Evolutionary conservation across 2,113 vertebrate genomes (phyloP), one percentile per base, ranked within the genome.

Genomic region (Misgurnus mizolepis): DNA sequence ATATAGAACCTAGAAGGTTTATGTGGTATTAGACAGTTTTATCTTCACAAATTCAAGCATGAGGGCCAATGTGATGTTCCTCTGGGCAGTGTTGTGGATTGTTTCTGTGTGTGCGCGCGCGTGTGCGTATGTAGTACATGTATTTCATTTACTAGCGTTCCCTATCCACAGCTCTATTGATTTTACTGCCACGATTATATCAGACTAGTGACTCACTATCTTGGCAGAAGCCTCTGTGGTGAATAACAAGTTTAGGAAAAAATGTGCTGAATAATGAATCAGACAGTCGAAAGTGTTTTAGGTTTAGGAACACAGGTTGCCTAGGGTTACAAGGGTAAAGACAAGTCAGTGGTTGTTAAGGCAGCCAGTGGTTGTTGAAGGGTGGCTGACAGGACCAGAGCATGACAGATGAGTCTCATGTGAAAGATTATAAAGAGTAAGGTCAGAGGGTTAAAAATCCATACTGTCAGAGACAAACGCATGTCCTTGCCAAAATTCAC

Each of bases 171-270:
- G 50, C 56, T 22, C 22, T 40, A 82, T 81, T 18, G 62, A 82
- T 82, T 76, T 82, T 49, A 69, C 77, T 67, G 67, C 67, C 80
- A 76, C 81, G 64, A 67, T 79, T 84, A 68, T 65, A 83, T 80
- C 72, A 78, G 55, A 67, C 43, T 69, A 40, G 53, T 62, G 62
- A 60, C 67, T 80, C n/a, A 50, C 40, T 8, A 15, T 40, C 70
- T 75, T 43, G 70, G 65, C 53, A 22, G 62, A 80, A 67, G 70
- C 45, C 49, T 79, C 76, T 22, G 55, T 70, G 72, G 71, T 81
- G 80, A 84, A 82, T 73, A 75, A 83, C 69, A 81, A 81, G 53
- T 58, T 45, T 64, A 60, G 61, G 40, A 65, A 74, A 50, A 58
- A 66, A 75, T 66, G 34, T 17, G 56, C 75, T 82, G 79, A 76